Evolutionary conservation across 2,888 invertebrate species (phyloP).

Genomic region (Mesodorylaimus sp.): DNA sequence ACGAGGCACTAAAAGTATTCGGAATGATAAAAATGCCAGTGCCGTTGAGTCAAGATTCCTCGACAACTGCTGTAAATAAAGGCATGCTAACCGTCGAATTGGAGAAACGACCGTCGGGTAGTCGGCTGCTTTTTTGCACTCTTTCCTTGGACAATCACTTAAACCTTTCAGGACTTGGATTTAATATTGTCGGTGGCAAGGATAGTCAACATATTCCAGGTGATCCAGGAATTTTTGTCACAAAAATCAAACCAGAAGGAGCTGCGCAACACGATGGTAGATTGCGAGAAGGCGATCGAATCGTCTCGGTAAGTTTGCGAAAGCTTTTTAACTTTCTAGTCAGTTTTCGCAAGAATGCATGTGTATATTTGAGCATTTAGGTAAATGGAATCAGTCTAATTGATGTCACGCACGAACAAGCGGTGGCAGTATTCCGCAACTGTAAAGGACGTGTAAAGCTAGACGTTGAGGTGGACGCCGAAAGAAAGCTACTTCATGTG

Average conservation of each 20-base stretch:
- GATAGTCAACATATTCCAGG: slow-evolving; percentile 31
- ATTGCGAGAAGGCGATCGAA: slow-evolving; percentile 29
- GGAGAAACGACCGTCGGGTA: too few relatives aligned
- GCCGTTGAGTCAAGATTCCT: too few relatives aligned
- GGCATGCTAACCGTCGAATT: too few relatives aligned
- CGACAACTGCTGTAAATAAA: too few relatives aligned
- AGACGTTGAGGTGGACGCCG: slow-evolving; percentile 26
- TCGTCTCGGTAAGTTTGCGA: slow-evolving; percentile 7
- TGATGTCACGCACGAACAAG: slow-evolving; percentile 27
- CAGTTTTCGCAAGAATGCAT: background rate
- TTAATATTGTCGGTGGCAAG: slow-evolving; percentile 35
- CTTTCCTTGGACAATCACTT: too few relatives aligned
- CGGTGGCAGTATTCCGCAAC: slow-evolving; percentile 27
- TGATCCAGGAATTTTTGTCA: slow-evolving; percentile 34
- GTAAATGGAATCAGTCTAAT: slow-evolving; percentile 27
- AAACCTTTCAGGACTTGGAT: slow-evolving; percentile 34
- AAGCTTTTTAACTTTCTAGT: background rate
- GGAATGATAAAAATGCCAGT: too few relatives aligned
- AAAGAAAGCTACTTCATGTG: slow-evolving; percentile 14
- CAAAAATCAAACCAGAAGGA: slow-evolving; percentile 31
- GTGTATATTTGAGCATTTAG: slow-evolving; percentile 15
- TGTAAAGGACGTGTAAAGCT: slow-evolving; percentile 28
- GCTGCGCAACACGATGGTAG: slow-evolving; percentile 31
- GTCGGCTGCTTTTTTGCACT: too few relatives aligned
- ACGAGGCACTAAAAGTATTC: too few relatives aligned